Conservation (phyloP, 2,888 invertebrate genomes). For the Zele albiditarsus region DNA sequence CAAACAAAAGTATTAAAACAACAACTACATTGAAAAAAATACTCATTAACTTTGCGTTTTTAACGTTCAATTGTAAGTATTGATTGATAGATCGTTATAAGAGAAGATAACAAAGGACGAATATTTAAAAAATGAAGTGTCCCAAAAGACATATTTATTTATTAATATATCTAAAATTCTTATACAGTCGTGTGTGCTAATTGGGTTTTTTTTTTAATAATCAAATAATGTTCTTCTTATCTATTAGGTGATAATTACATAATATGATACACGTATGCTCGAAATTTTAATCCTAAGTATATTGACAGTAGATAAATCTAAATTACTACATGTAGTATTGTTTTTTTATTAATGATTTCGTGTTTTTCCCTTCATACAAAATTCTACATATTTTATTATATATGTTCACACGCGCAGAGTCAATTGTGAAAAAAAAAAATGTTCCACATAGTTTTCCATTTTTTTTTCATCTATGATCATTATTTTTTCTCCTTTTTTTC, state of each 20-base stretch:
- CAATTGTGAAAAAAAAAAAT: conserved; percentile 35
- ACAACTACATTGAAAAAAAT: too few relatives aligned
- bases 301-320: conserved; percentile 57
- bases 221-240: conserved; percentile 58
- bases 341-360: conserved; percentile 40
- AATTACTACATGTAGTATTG: conserved; percentile 50
- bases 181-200: conserved; percentile 69
- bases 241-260: conserved; percentile 63
- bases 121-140: conserved; percentile 66
- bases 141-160: conserved; percentile 67
- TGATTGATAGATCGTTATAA: not conserved
- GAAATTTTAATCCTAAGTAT: conserved; percentile 56
- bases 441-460: conserved; percentile 37
- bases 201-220: conserved; percentile 57
- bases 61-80: not conserved
- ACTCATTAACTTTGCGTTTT: too few relatives aligned
- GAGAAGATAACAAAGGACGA: not conserved
- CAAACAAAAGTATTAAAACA: too few relatives aligned
- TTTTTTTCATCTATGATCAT: conserved; percentile 50
- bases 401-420: conserved; percentile 55
- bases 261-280: conserved; percentile 68
- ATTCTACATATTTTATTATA: conserved; percentile 56
- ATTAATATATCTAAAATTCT: conserved; percentile 60
- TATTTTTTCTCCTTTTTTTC: conserved; percentile 28
- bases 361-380: conserved; percentile 60